phyloP scores from a whole-genome alignment of 2,797 vertebrate species.

The Myotis myotis region DNA sequence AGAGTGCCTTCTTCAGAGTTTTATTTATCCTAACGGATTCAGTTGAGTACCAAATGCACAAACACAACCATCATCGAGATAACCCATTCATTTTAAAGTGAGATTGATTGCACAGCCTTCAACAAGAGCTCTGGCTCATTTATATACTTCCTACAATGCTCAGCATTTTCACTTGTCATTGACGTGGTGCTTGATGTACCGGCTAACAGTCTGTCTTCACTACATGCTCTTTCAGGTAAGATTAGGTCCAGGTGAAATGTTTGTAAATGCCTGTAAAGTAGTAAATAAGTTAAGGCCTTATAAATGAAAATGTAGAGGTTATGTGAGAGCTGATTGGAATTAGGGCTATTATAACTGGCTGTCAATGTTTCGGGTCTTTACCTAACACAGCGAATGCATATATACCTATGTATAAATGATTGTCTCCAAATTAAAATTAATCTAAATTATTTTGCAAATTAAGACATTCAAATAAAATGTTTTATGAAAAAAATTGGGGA shows the following conservation, averaged over 20 bases:
- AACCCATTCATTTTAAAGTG: slow-evolving; percentile 62
- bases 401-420: background rate
- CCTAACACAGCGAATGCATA: background rate
- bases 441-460: background rate
- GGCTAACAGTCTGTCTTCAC: slow-evolving; percentile 9
- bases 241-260: slow-evolving; percentile 12
- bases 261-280: slow-evolving; percentile 13
- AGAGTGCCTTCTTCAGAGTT: background rate
- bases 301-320: background rate
- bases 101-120: slow-evolving; percentile 66
- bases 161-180: slow-evolving; percentile 54
- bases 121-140: slow-evolving; percentile 40
- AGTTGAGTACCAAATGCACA: slow-evolving; percentile 51
- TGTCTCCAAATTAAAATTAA: background rate
- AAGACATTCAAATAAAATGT: background rate
- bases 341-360: background rate
- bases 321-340: background rate
- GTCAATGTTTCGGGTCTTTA: background rate
- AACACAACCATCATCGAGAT: slow-evolving; percentile 62
- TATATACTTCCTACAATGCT: slow-evolving; percentile 44
- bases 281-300: background rate
- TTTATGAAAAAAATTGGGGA: background rate
- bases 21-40: slow-evolving; percentile 50
- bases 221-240: background rate
- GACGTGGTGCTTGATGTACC: background rate